Conservation (phyloP, 1,140 invertebrate species). For the Gonioctena quinquepunctata region DNA sequence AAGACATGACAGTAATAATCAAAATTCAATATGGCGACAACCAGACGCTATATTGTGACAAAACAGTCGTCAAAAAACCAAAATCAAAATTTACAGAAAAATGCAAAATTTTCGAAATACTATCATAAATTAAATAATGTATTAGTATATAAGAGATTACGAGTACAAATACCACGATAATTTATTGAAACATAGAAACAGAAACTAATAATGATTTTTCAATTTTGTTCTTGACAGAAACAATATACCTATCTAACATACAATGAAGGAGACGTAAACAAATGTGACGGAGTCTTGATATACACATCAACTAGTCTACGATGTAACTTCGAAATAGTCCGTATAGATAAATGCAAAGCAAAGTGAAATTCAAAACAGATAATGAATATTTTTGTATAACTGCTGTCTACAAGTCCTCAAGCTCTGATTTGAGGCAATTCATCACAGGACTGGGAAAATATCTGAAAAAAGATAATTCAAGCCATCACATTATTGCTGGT, state of each 20-base stretch:
- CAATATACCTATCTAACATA: slow-evolving; percentile 2
- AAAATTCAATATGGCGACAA: no score
- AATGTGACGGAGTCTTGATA: background rate
- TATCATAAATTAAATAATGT: background rate
- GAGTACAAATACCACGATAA: no score
- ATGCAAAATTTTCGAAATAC: background rate
- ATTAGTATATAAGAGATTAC: background rate
- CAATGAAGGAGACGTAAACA: background rate
- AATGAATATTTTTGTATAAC: background rate
- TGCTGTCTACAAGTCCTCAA: background rate
- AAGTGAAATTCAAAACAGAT: background rate
- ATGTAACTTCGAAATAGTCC: slow-evolving; percentile 1
- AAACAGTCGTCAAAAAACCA: no score
- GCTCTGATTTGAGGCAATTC: background rate
- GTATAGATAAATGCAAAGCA: slow-evolving; percentile 2
- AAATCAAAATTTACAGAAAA: no score
- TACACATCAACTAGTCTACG: background rate
- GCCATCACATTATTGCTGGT: slow-evolving; percentile 3
- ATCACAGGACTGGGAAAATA: background rate
- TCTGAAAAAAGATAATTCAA: background rate
- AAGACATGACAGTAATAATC: no score
- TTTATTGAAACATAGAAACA: no score
- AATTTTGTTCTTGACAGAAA: no score
- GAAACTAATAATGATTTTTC: no score
- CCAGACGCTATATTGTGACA: no score